Percentiles rank a stretch among this genome's conserved stretches.
Conservation (phyloP, 2,797 vertebrate species). For the Chromis chromis region DNA sequence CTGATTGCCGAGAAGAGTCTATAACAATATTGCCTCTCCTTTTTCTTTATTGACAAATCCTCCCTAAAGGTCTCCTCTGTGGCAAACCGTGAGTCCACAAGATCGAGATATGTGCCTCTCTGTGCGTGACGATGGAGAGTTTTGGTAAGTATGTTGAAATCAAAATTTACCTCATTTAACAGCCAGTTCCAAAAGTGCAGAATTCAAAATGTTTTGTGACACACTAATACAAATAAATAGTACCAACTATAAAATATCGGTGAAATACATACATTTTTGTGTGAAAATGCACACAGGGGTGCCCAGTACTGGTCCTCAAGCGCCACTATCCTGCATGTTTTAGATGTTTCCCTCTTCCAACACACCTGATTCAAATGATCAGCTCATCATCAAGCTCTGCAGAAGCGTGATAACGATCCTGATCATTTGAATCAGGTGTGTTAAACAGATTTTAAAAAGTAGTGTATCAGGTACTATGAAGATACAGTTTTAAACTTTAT, state of each 20-base stretch:
- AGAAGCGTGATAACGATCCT: too few species aligned
- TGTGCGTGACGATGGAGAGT: slow-evolving; percentile 79
- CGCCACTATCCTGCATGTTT: too few species aligned
- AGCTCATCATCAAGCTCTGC: too few species aligned
- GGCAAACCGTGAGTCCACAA: slow-evolving; percentile 68
- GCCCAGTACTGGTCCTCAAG: too few species aligned
- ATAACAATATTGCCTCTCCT: background rate
- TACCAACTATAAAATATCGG: background rate
- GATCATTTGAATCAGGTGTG: too few species aligned
- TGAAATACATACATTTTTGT: background rate
- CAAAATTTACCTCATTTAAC: rapidly evolving
- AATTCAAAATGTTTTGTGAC: background rate
- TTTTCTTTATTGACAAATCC: background rate
- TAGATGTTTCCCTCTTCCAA: too few species aligned
- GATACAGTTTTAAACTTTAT: too few species aligned
- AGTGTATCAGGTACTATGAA: too few species aligned
- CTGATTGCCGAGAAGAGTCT: background rate
- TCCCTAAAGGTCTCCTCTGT: slow-evolving; percentile 72
- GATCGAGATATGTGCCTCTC: slow-evolving; percentile 52
- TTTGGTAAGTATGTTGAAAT: slow-evolving; percentile 75
- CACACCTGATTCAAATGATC: too few species aligned
- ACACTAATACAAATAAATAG: background rate
- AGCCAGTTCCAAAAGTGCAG: background rate
- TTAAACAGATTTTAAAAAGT: too few species aligned
- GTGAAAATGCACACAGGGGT: background rate